phyloP scores from a whole-genome alignment of 2,797 vertebrate species.

The Tympanoctomys barrerae region DNA sequence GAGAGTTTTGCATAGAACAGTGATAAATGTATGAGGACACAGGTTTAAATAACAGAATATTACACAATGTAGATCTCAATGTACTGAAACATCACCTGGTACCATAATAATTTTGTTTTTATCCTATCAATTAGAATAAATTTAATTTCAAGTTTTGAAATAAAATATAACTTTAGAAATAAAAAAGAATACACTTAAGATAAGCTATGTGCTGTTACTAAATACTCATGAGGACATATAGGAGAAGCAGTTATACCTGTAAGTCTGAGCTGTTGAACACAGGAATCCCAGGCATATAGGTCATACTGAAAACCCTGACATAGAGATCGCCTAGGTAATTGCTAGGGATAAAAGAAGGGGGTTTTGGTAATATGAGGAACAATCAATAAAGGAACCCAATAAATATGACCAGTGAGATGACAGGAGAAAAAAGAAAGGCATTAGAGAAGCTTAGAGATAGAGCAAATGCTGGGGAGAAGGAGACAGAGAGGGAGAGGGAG shows the following conservation, averaged over 20 bases:
- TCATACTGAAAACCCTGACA: not conserved
- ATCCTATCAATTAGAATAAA: not conserved
- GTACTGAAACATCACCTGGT: not conserved
- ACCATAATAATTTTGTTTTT: not conserved
- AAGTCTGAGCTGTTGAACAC: not conserved
- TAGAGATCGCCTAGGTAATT: not conserved
- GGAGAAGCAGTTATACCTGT: not conserved
- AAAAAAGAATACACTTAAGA: not conserved
- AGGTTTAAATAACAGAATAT: not conserved
- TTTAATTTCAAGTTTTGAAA: not conserved
- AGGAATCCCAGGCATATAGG: not conserved
- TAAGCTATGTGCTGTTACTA: not conserved
- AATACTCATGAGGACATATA: not conserved
- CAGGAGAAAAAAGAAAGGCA: not conserved
- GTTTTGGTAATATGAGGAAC: not conserved
- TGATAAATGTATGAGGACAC: not conserved
- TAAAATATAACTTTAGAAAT: not conserved
- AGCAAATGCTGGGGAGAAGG: no score
- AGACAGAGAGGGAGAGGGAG: not conserved
- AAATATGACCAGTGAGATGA: not conserved
- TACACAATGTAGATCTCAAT: not conserved
- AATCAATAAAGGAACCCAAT: not conserved
- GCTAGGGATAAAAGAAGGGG: not conserved
- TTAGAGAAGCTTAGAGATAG: not conserved
- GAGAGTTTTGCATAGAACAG: not conserved